Conservation (phyloP, 2,797 vertebrate species). For the Denticeps clupeoides region DNA sequence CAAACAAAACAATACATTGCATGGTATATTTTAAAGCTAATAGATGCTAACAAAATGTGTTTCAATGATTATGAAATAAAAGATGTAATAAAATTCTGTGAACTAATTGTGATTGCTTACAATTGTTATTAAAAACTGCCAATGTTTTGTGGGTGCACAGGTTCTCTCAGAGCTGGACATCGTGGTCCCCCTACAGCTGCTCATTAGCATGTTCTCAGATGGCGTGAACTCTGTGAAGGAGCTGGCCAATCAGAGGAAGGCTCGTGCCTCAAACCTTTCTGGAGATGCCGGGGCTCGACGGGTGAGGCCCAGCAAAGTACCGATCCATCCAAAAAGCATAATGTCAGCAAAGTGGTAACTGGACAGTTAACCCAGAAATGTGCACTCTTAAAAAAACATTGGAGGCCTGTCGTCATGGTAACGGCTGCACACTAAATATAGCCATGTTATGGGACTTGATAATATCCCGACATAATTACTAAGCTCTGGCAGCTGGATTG, state of each 20-base stretch:
- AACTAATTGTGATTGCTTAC: too few species aligned
- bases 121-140: neutral
- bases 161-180: constrained; percentile 96
- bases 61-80: too few species aligned
- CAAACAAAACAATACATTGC: too few species aligned
- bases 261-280: constrained; percentile 68
- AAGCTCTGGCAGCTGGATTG: constrained; percentile 10
- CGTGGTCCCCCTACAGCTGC: constrained; percentile 86
- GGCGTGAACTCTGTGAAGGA: constrained; percentile 98
- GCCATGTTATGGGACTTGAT: constrained; percentile 42
- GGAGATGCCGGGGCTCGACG: constrained; percentile 76
- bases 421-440: constrained; percentile 53
- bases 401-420: constrained; percentile 46
- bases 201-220: constrained; percentile 98
- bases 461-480: too few species aligned
- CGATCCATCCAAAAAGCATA: too few species aligned
- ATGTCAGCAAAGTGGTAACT: too few species aligned
- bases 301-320: too few species aligned
- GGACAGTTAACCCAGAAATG: too few species aligned
- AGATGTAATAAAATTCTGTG: too few species aligned
- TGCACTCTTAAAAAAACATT: constrained; percentile 29
- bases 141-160: constrained; percentile 40
- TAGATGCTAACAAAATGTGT: too few species aligned
- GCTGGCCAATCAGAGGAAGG: constrained; percentile 89
- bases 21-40: too few species aligned